Evolutionary conservation across 2,888 invertebrate species (phyloP).

Genomic region (Parthenolecanium corni): DNA sequence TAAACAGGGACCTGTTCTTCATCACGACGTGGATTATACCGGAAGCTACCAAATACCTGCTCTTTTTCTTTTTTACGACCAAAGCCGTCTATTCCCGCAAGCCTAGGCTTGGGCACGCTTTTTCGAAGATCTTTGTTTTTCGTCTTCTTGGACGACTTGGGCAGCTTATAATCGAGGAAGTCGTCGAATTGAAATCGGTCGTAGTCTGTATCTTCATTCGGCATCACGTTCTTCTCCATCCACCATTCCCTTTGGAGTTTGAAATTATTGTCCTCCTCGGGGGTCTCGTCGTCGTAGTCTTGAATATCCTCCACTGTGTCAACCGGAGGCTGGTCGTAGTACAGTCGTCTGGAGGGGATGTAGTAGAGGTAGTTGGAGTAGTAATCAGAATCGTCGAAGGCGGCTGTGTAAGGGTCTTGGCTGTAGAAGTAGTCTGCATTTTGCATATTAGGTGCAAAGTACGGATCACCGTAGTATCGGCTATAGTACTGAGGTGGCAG

Average conservation of each 20-base stretch:
- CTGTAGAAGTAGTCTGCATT: conserved; percentile 20
- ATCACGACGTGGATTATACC: conserved; percentile 32
- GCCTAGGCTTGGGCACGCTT: background rate
- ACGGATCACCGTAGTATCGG: conserved; percentile 18
- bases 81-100: conserved; percentile 18
- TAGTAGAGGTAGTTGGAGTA: conserved; percentile 26
- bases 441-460: conserved; percentile 2
- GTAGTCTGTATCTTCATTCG: conserved; percentile 8
- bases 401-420: conserved; percentile 19
- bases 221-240: conserved; percentile 8
- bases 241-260: conserved; percentile 12
- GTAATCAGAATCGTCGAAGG: conserved; percentile 23
- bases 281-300: conserved; percentile 19
- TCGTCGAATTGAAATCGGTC: background rate
- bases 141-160: background rate
- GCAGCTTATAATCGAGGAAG: background rate
- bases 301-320: conserved; percentile 13
- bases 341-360: conserved; percentile 8
- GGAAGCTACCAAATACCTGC: conserved; percentile 2
- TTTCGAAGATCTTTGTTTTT: background rate
- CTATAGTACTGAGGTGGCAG: conserved; percentile 16
- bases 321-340: conserved; percentile 9
- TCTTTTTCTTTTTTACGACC: conserved; percentile 17
- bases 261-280: conserved; percentile 1
- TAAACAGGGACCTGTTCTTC: conserved; percentile 40